Base-by-base conservation (phyloP, 2,113 vertebrate species). In the Corythornis cristatus region DNA sequence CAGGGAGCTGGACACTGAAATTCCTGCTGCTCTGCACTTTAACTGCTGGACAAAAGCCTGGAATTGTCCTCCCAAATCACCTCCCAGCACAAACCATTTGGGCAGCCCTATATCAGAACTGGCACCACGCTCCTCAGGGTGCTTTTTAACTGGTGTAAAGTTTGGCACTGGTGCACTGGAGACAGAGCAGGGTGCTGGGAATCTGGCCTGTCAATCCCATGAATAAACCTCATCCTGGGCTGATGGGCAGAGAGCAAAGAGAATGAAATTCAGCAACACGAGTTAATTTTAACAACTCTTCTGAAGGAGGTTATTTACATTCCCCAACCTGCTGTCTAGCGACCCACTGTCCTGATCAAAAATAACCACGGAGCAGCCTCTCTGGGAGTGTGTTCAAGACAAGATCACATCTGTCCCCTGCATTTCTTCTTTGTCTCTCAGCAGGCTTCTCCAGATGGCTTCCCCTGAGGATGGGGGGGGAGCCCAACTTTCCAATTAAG, bases 321-420 rank as follows among this genome's bases (percentile, higher is more conserved):
- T 58, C 54, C 56, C 64, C 68, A 75, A 50, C 56, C 65, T 85
- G 62, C 76, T 86, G 66, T 74, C 62, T 83, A 6, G 21, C 74
- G 70, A 26, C 60, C 46, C n/a, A 8, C 74, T 80, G 83, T 61
- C 85, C 84, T 62, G 79, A 72, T 77, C 79, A 43, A 62, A 53
- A 58, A 25, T 31, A 33, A 64, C 37, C 21, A 1, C 5, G 15
- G 68, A 88, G 64, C 35, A 33, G 93, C 45, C 50, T 82, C 88
- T 70, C 50, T 11, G 66, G 56, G 76, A 88, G 31, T 1, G 5
- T 43, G 21, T 46, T 79, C 46, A 7, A 74, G 72, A 40, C 35
- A 42, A 78, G 76, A 50, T 66, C 88, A 79, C 91, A 83, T 86
- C 91, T 89, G 88, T 79, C 80, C 85, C 58, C 37, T 57, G 28